These are phyloP conservation scores for Drosophila demipolita DNA, from an alignment of 2,888 invertebrate species.

Conservation along the genomic window DNA sequence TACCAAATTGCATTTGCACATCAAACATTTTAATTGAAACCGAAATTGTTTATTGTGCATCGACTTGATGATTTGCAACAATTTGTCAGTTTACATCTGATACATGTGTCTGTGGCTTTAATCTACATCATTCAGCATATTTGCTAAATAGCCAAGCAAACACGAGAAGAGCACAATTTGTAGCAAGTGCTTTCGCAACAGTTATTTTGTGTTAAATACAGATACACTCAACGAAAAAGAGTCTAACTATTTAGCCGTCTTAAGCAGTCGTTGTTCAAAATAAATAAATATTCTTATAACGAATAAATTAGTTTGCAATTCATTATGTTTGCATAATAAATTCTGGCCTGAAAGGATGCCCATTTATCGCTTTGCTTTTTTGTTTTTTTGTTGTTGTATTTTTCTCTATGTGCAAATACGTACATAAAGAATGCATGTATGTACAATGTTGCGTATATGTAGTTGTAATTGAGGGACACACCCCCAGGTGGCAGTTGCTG, in stretches of 20 bases:
- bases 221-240: background rate
- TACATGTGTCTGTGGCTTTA: conserved; percentile 3
- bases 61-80: conserved; percentile 2
- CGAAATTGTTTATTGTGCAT: background rate
- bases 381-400: background rate
- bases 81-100: background rate
- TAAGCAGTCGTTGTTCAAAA: background rate
- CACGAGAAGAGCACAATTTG: conserved; percentile 23
- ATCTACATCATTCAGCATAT: conserved; percentile 1
- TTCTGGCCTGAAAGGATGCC: background rate
- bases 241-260: background rate
- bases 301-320: background rate
- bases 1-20: background rate
- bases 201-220: background rate
- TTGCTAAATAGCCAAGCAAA: conserved; percentile 15
- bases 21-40: conserved; percentile 1
- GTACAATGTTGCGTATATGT: background rate
- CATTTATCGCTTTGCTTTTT: background rate
- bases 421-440: background rate
- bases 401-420: background rate
- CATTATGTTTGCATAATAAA: background rate
- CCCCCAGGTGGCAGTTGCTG: conserved; percentile 32
- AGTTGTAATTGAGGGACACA: conserved; percentile 36
- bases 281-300: background rate
- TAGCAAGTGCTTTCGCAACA: conserved; percentile 34